Evolutionary conservation across 2,888 invertebrate species (phyloP), one percentile per base, ranked within the genome.

Genomic region (Mythimna pallens): DNA sequence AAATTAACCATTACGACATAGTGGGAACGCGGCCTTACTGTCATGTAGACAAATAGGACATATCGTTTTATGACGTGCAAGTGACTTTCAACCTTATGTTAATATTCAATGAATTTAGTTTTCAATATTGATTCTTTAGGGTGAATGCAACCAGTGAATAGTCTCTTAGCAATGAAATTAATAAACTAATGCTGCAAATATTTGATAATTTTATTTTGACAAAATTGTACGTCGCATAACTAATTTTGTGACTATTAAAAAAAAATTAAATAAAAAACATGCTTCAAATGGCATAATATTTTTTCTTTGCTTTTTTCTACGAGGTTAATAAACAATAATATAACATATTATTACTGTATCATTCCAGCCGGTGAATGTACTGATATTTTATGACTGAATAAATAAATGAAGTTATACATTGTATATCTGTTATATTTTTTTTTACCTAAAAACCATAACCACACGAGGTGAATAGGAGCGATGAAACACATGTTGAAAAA

Each of bases 321-420:
- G 5, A 47, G 14, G 14, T 47, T 47, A 17, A 17, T 47, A 3
- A 52, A n/a, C 50, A 52, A 50, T 20, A 50, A 58, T 34, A 40
- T 50, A 14, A 50, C 17, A 57, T 40, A 30, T 9, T 52, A 36
- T 36, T 65, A n/a, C 40, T 7, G 14, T 22, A 30, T 17, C 9
- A 40, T 62, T 75, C n/a, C 22, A 6, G 47, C 9, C 14, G 2
- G n/a, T 57, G 12, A 52, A 34, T 74, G 34, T 62, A 62, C 40
- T 65, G 54, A 78, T 55, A 62, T 74, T 74, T 74, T 47, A 43
- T 57, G 54, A 76, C 64, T 65, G 54, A 77, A 54, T 62, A 61
- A 76, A 77, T 62, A 75, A 81, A 77, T 62, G 65, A 77, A 57
- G 20, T 80, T 80, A 36, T 50, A 74, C 7, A 12, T n/a, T n/a